Percentiles rank a stretch among this genome's conserved stretches.
phyloP scores from a whole-genome alignment of 23 tunicate species.

The Styela clava region DNA sequence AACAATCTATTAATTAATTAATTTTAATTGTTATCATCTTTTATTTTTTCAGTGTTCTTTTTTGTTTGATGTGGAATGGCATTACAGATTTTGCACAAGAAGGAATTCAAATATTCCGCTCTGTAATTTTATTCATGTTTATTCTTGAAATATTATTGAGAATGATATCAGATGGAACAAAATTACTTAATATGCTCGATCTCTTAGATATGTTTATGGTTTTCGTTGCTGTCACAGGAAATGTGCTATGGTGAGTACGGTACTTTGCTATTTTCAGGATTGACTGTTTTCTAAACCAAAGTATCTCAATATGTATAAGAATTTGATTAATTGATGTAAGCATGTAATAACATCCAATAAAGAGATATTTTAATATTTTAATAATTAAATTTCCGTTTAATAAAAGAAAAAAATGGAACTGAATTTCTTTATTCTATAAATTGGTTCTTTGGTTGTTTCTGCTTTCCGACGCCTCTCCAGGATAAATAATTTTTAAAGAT shows the following conservation, averaged over 20 bases:
- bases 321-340: too few species aligned
- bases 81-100: constrained; percentile 55
- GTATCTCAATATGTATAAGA: not conserved
- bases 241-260: constrained; percentile 60
- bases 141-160: constrained; percentile 64
- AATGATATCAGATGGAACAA: constrained; percentile 53
- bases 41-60: constrained; percentile 53
- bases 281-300: not conserved
- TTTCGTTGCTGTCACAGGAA: constrained; percentile 48
- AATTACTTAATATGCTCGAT: constrained; percentile 58
- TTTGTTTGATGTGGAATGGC: constrained; percentile 83
- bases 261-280: too few species aligned
- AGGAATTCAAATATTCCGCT: constrained; percentile 54
- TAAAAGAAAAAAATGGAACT: too few species aligned
- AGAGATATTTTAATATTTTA: too few species aligned
- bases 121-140: constrained; percentile 57
- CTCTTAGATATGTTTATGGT: constrained; percentile 71
- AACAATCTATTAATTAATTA: too few species aligned
- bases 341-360: too few species aligned
- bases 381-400: too few species aligned
- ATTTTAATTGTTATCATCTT: too few species aligned
- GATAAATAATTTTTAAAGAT: too few species aligned
- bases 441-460: too few species aligned
- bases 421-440: too few species aligned
- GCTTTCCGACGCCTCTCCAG: too few species aligned